phyloP scores from a whole-genome alignment of 2,113 vertebrate species.

The Marcusenius ussheri region DNA sequence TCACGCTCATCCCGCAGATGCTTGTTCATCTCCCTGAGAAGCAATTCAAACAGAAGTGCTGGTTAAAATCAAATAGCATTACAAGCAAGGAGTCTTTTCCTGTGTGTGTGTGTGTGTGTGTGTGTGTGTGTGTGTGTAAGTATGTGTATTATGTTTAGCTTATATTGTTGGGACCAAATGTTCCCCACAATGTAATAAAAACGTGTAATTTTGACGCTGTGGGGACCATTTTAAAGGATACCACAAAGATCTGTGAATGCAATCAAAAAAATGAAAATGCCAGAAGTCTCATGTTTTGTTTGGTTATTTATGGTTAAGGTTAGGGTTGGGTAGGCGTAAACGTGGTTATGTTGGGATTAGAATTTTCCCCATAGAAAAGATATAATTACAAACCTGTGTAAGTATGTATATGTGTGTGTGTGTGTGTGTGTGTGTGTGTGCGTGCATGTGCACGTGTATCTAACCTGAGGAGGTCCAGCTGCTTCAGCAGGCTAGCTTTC shows the following conservation, averaged over 20 bases:
- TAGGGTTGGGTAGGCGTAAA: no score
- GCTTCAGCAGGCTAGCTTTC: constrained; percentile 81
- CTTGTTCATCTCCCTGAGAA: constrained; percentile 85
- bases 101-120: neutral
- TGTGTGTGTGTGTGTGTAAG: neutral
- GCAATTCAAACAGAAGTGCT: neutral
- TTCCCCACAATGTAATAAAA: no score
- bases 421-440: neutral
- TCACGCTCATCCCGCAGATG: constrained; percentile 80
- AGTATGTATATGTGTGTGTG: neutral
- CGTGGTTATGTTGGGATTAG: no score
- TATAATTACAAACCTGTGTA: neutral
- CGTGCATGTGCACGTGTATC: neutral
- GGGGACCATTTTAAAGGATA: no score
- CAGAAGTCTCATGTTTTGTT: no score
- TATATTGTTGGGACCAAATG: no score
- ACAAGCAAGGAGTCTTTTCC: neutral
- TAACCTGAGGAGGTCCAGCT: constrained; percentile 86
- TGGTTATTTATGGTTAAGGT: no score
- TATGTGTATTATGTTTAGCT: neutral
- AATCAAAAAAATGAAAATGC: no score
- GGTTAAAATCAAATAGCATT: neutral
- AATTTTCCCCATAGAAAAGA: neutral
- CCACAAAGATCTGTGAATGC: no score
- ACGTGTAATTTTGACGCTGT: no score